Percentiles rank a stretch among this genome's conserved stretches.
These are phyloP conservation scores for Cryptotis parvus DNA, from an alignment of 2,113 vertebrate genomes.

Conservation along the genomic window DNA sequence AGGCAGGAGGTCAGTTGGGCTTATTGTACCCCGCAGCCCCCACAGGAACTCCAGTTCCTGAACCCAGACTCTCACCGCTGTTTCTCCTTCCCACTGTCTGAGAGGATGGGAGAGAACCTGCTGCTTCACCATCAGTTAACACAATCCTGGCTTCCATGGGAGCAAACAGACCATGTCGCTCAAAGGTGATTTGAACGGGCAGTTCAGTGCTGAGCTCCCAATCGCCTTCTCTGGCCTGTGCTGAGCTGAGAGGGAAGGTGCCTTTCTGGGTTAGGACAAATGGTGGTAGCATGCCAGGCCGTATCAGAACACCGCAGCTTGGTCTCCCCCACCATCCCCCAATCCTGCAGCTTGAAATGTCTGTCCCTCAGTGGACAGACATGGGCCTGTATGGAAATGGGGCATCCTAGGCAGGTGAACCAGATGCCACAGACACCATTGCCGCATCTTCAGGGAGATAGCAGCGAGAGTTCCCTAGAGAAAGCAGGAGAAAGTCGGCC, in stretches of 20 bases:
- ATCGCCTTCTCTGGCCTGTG: slow-evolving; percentile 74
- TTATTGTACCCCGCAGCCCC: not conserved
- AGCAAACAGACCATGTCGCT: slow-evolving; percentile 78
- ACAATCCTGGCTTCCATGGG: slow-evolving; percentile 72
- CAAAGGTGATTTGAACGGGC: slow-evolving; percentile 81
- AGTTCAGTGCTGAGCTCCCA: slow-evolving; percentile 76
- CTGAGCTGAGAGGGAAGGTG: slow-evolving; percentile 74
- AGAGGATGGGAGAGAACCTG: slow-evolving; percentile 68
- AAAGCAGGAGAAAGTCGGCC: slow-evolving; percentile 24
- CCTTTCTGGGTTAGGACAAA: slow-evolving; percentile 83
- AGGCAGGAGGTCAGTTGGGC: not conserved
- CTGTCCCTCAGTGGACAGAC: slow-evolving; percentile 80
- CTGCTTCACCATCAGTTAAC: slow-evolving; percentile 71
- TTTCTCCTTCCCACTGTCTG: not conserved
- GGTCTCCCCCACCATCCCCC: slow-evolving; percentile 57
- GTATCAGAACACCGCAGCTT: slow-evolving; percentile 47
- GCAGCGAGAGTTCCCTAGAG: slow-evolving; percentile 57
- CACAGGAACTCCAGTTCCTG: not conserved
- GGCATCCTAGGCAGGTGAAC: slow-evolving; percentile 77
- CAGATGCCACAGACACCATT: slow-evolving; percentile 69
- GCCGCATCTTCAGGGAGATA: slow-evolving; percentile 57
- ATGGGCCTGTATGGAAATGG: slow-evolving; percentile 50
- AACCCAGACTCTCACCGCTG: not conserved
- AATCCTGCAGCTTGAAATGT: slow-evolving; percentile 79
- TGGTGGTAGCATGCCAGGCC: slow-evolving; percentile 72